phyloP scores from a whole-genome alignment of 2,888 invertebrate genomes.

The Rotaria macrura region DNA sequence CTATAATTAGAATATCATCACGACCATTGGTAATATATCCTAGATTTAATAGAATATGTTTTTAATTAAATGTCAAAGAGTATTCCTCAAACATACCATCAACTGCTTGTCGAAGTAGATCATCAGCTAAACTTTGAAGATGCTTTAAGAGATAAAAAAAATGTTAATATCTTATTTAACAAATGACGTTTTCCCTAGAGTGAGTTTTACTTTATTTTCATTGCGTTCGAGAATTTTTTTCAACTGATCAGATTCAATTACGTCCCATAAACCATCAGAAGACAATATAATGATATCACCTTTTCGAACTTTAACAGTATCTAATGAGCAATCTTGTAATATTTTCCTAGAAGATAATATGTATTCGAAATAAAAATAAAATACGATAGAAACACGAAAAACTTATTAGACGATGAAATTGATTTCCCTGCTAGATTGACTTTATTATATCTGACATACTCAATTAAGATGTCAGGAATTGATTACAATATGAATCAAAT shows the following conservation, averaged over 20 bases:
- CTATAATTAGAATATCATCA: conserved; percentile 28
- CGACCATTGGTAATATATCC: conserved; percentile 25
- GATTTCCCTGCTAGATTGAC: no score
- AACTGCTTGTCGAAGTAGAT: conserved; percentile 24
- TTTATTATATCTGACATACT: no score
- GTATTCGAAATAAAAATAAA: not conserved
- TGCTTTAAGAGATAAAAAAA: not conserved
- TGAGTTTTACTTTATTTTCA: conserved; percentile 9
- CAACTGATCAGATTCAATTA: conserved; percentile 6
- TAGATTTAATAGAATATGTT: not conserved
- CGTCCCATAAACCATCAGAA: conserved; percentile 33
- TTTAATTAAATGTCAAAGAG: not conserved
- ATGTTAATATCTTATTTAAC: not conserved
- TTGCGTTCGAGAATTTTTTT: conserved; percentile 24
- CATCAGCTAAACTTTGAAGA: conserved; percentile 28
- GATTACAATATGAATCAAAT: no score
- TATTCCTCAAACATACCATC: not conserved
- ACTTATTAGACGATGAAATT: no score
- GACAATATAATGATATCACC: conserved; percentile 30
- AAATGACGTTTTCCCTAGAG: not conserved
- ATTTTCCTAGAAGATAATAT: conserved; percentile 1
- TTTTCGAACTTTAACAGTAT: conserved; percentile 20
- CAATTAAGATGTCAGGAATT: no score
- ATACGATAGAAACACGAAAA: not conserved
- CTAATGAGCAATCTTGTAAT: conserved; percentile 12